Evolutionary conservation across 2,888 invertebrate genomes (phyloP).

Genomic region (Thyatira batis): DNA sequence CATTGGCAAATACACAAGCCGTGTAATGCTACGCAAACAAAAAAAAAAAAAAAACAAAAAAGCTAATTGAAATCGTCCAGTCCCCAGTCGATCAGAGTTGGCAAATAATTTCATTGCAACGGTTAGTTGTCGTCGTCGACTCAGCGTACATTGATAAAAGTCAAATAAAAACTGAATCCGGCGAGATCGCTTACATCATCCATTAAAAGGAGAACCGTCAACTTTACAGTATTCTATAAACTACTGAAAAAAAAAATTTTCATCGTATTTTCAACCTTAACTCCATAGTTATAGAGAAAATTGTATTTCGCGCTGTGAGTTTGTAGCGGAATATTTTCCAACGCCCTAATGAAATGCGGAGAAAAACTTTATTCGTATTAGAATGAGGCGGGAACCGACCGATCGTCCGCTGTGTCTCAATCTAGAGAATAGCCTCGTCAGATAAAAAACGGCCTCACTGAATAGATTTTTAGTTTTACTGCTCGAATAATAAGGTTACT

Average conservation of each 20-base stretch:
- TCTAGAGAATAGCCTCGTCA: not conserved
- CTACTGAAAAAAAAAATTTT: not conserved
- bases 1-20: too few species aligned
- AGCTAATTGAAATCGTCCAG: constrained; percentile 6
- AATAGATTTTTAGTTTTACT: not conserved
- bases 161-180: constrained; percentile 4
- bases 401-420: not conserved
- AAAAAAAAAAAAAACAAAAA: constrained; percentile 16
- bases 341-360: not conserved
- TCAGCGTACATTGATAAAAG: constrained; percentile 17
- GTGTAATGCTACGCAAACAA: too few species aligned
- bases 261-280: not conserved
- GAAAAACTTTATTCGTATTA: not conserved
- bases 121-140: constrained; percentile 11
- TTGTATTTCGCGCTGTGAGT: not conserved
- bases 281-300: not conserved
- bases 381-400: not conserved
- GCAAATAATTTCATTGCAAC: constrained; percentile 22
- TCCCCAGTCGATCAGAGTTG: constrained; percentile 22
- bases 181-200: constrained; percentile 15
- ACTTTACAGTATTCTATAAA: not conserved
- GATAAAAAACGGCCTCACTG: not conserved
- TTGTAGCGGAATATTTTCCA: not conserved
- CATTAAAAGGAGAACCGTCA: constrained; percentile 16
- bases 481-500: not conserved